Evolutionary conservation across 2,113 vertebrate genomes (phyloP), one percentile per base, ranked within the genome.

Genomic region (Australoheros scitulus): DNA sequence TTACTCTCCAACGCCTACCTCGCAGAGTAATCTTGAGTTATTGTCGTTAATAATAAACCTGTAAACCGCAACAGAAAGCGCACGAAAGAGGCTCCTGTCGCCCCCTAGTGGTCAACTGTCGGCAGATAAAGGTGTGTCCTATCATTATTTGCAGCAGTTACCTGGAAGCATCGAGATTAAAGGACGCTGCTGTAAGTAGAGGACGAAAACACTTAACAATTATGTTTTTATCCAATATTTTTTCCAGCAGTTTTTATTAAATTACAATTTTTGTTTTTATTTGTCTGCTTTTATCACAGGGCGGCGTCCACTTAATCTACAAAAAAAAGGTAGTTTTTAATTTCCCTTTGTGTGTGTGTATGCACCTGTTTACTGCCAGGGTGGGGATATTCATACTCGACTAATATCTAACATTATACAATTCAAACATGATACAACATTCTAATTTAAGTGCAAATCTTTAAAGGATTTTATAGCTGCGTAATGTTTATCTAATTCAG

Each of bases 131-230:
- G 95, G 95, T 83, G 95, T 91, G 94, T 91, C 83, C 83, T 57
- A 8, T 84, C 57, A 38, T 18, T 24, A 36, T 80, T 74, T 77
- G 79, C 64, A 80, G 59, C 92, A 95, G 87, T 95, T 94, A 94
- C 92, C 92, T 94, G 92, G 91, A 82, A 93, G 77, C 89, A 88
- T 83, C 80, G 2, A 89, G 94, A 95, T 95, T 96, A 96, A 95
- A 95, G 95, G 95, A 94, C 96, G 95, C 95, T 96, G 96, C 96
- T 95, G 95, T 96, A 89, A 95, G 96, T 96, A 79, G 79, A 72
- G 26, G 0, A 85, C 24, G 50, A 82, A 80, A 87, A 85, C 18
- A 57, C 2, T 7, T 77, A 2, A 3, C 1, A 3, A 82, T 64
- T 4, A 55, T 57, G 38, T 26, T 4, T 84, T 65, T 24, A 78